Base-by-base conservation (phyloP, 2,888 invertebrate genomes). In the Drosophila tanythrix region DNA sequence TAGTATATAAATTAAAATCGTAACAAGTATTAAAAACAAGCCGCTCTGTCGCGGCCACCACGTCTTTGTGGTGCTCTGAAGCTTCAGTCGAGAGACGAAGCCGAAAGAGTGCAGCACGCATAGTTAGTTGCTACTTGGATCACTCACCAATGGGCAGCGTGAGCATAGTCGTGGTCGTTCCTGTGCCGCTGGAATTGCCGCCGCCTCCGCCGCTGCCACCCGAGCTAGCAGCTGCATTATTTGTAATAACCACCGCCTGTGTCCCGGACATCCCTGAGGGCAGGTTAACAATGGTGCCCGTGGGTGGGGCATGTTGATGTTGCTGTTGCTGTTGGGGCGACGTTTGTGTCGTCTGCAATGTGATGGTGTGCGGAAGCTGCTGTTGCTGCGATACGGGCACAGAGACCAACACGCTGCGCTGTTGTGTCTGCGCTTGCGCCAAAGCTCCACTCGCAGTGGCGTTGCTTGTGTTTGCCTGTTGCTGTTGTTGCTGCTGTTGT, bases 381-480 rank as follows among this genome's bases (percentile, higher is more conserved):
- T 52, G 94, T 93, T 88, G 88, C 70, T 91, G 89, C 68, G 92
- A 92, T 74, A 94, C 94, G 67, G 96, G 96, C 74, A 96, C 95
- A 50, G 96, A 96, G 66, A 96, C 96, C 68, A 96, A 94, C 68
- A 96, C 94, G 56, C 96, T 96, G 52, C 94, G 93, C 67, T 94
- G 94, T 55, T 92, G 92, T 6, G 90, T 75, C 64, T 88, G 90
- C 15, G 80, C 58, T 43, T 76, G 79, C 51, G 70, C 59, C 46
- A 82, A 71, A 5, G 73, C 62, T 5, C 75, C 72, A 59, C 52
- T 48, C 8, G 75, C 10, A 7, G 70, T 62, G 18, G 61, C 70
- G 48, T 48, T 57, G 1, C 69, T 71, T 18, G 76, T 29, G 62
- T 75, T 63, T 58, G 65, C 25, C 52, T 85, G 88, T 51, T 80